Evolutionary conservation across 1,140 invertebrate genomes (phyloP), one percentile per base, ranked within the genome.

Genomic region (Trigoniulus corallinus): DNA sequence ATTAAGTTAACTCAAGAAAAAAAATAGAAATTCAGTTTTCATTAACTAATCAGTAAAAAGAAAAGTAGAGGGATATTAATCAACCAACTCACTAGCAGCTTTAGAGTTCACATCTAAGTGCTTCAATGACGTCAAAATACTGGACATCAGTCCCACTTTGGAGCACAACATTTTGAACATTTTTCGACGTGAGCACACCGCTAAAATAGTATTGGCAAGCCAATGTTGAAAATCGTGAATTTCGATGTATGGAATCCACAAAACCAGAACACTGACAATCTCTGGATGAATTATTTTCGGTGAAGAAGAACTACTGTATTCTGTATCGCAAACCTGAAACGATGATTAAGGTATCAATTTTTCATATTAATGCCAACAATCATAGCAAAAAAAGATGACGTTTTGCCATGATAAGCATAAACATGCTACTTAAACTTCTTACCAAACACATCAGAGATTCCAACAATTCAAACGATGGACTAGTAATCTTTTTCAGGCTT

Each of bases 1-100:
- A 78, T 71, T 24, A 78, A 58, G 56, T 73, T 69, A 50, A 68
- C 66, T 53, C 67, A 58, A 50, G 56, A 42, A 22, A 21, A 41
- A 48, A 34, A 13, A 27, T 27, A 37, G 1, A 48, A 39, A 39
- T 39, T 12, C n/a, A n/a, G n/a, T n/a, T n/a, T n/a, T n/a, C n/a
- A n/a, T n/a, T n/a, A n/a, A n/a, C n/a, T n/a, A n/a, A n/a, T n/a
- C n/a, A n/a, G n/a, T n/a, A n/a, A n/a, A n/a, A n/a, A n/a, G n/a
- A n/a, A n/a, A n/a, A n/a, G n/a, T n/a, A n/a, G n/a, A n/a, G n/a
- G n/a, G n/a, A n/a, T n/a, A n/a, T n/a, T n/a, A n/a, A n/a, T n/a
- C n/a, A n/a, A n/a, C n/a, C 37, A 39, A 39, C 37, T 18, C 18
- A 39, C 37, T 39, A 18, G 18, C 18, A 39, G 12, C 18, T 39